Base-by-base conservation (phyloP, 1,140 invertebrate species). In the Portunus trituberculatus region DNA sequence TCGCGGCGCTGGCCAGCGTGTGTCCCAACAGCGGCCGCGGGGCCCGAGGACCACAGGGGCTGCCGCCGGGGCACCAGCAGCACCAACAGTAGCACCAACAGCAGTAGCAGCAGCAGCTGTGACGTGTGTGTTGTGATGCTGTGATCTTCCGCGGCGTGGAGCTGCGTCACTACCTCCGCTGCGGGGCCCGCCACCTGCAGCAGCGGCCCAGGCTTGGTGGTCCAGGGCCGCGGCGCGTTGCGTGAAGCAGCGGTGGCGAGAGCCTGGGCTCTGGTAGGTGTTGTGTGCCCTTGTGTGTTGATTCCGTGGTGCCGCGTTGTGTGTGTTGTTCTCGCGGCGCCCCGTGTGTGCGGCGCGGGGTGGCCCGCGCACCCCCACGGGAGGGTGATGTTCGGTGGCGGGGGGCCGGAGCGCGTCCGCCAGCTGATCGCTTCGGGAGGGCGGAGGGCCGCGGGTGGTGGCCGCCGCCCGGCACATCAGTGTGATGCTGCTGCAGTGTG, bases 401-500 rank as follows among this genome's bases (percentile, higher is more conserved):
- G 39, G 39, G 59, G 46, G 89, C 59, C 59, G 48, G 46, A 52
- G 29, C 28, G n/a, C 28, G 28, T 3, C 48, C 25, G 89, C 59
- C 89, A 91, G 89, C 89, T 91, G 89, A 59, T 91, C 45, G 28
- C 89, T n/a, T 20, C 39, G n/a, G 14, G 31, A 46, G 46, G 48
- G 45, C 4, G 39, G 32, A 20, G 89, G 89, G 88, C 39, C 8
- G 32, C 25, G 45, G 88, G 12, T n/a, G 86, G 7, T 6, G 20
- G 16, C 89, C 8, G 14, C 10, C 52, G 52, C 52, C 52, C 52
- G 52, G 52, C 52, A 20, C 52, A 2, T 59, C 52, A 59, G 39
- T 39, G 39, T 25, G 46, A 91, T 91, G 89, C 48, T 91, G 48
- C 89, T 91, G 45, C 89, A 91, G 89, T 91, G 89, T 59, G 89